Conservation (phyloP, 2,888 invertebrate species). For the Microplitis manilae region DNA sequence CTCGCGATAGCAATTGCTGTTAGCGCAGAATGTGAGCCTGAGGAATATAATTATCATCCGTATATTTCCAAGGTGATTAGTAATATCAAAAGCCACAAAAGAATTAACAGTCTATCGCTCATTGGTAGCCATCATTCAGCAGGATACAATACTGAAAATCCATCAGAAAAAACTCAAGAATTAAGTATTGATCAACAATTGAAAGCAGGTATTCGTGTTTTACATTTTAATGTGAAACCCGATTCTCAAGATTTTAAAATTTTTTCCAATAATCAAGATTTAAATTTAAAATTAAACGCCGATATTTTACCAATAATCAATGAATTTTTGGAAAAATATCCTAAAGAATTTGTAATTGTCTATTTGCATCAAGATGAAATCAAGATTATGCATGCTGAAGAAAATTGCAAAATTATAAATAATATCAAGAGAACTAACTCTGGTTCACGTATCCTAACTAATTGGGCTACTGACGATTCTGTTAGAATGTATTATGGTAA, state of each 20-base stretch:
- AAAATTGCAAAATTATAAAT: not conserved
- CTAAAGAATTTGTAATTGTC: not conserved
- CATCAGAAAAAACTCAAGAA: not conserved
- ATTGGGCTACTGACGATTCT: not conserved
- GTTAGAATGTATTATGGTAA: not conserved
- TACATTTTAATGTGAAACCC: not conserved
- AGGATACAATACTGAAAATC: not conserved
- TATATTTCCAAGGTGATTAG: not conserved
- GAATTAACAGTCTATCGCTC: not conserved
- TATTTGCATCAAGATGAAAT: not conserved
- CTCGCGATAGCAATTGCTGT: not conserved
- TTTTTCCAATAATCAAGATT: not conserved
- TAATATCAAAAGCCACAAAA: not conserved
- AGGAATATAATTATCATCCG: not conserved
- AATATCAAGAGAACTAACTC: not conserved
- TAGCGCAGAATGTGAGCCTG: not conserved
- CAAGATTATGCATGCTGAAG: not conserved
- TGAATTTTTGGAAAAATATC: not conserved
- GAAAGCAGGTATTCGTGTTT: constrained; percentile 6
- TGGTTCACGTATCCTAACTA: not conserved
- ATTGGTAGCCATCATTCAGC: not conserved
- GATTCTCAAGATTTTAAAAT: not conserved
- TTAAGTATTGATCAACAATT: constrained; percentile 5
- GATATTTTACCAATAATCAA: not conserved
- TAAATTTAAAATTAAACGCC: not conserved